Evolutionary conservation across 1,140 invertebrate genomes (phyloP).

Genomic region (Contarinia nasturtii): DNA sequence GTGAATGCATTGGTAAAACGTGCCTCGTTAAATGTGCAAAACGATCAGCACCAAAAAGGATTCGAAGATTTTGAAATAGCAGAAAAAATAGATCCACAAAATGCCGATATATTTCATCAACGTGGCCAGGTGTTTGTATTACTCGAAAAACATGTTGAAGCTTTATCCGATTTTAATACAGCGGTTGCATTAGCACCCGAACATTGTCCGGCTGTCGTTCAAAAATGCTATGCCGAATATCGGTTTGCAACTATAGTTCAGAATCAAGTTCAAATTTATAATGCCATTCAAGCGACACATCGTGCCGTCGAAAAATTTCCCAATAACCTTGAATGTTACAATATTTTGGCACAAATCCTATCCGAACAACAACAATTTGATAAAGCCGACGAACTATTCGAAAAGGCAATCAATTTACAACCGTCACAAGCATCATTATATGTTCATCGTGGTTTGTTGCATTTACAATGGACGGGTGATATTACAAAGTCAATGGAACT

Average conservation of each 20-base stretch:
- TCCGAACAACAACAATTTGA: conserved; percentile 64
- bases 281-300: conserved; percentile 50
- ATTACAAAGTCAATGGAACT: conserved; percentile 57
- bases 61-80: conserved; percentile 61
- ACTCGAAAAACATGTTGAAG: conserved; percentile 57
- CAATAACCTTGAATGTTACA: conserved; percentile 64
- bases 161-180: conserved; percentile 63
- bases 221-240: conserved; percentile 75
- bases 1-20: conserved; percentile 83
- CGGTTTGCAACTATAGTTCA: conserved; percentile 35
- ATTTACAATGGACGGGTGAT: conserved; percentile 64
- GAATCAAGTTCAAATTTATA: conserved; percentile 33
- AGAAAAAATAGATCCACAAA: conserved; percentile 50
- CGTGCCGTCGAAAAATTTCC: conserved; percentile 60
- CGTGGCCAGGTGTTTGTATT: conserved; percentile 61
- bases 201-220: conserved; percentile 66
- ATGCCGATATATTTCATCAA: conserved; percentile 68
- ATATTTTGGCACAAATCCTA: conserved; percentile 64
- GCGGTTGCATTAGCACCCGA: conserved; percentile 62
- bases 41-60: conserved; percentile 49
- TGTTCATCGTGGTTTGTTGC: conserved; percentile 66
- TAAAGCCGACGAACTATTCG: conserved; percentile 63
- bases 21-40: conserved; percentile 63
- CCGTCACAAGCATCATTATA: conserved; percentile 68
- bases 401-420: conserved; percentile 62